Base-by-base conservation (phyloP, 64 coral and sea anemone species). In the Pachyseris speciosa region DNA sequence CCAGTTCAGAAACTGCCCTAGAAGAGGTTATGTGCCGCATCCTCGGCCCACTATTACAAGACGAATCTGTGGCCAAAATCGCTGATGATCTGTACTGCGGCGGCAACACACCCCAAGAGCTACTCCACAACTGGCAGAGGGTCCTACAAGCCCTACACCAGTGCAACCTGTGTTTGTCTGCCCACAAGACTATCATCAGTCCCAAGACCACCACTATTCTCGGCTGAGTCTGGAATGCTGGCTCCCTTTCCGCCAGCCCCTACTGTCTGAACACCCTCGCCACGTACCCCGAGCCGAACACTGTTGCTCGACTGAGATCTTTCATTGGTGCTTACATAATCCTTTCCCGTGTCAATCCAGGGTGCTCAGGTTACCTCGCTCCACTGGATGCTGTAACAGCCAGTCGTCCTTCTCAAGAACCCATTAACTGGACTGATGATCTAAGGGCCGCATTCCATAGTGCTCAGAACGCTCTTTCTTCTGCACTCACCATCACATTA, bases 11-110 rank as follows among this genome's bases (percentile, higher is more conserved):
- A 69, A 87, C 85, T 37, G 85, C 85, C 43, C 47, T 87, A 7
- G 85, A 87, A 52, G 85, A 87, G 85, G 40, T 87, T 4, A 61
- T 37, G 85, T 74, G 47, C 67, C 84, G 60, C 9, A 61, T 86
- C 9, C 84, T 86, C 13, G 84, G 84, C 24, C 36, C 64, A 17
- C 19, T 42, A 4, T 38, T 74, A 29, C 44, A 30, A 22, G 85
- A 87, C 0, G 85, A 48, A 37, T 55, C 52, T 7, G 47, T 55
- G 0, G 69, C 50, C 31, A 87, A 87, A 69, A 72, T 73, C 2
- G 85, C 85, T 26, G 67, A 87, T 37, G 85, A 74, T 45, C 65
- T 87, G 24, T 87, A 87, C 31, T 87, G 85, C 12, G 40, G 69
- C 2, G 49, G 31, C 3, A 84, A 65, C 15, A 67, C 81, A 13